Base-by-base conservation (phyloP, 2,888 invertebrate species). In the Rotaria macrura region DNA sequence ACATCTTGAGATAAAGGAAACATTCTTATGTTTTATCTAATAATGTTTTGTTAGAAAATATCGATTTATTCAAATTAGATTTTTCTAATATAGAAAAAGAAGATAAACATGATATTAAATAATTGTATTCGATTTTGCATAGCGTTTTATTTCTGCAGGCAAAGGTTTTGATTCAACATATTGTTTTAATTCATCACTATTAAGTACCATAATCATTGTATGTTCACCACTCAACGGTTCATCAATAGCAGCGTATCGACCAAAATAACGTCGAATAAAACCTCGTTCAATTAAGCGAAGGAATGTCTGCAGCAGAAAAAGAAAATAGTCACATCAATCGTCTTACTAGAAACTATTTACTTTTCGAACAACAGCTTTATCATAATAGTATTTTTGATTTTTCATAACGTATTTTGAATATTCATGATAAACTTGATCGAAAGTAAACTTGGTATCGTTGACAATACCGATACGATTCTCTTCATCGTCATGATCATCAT, bases 341-440 rank as follows among this genome's bases (percentile, higher is more conserved):
- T 47, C 14, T 47, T 47, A 12, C 14, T 47, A 47, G 6, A 52
- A 23, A 52, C 20, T 23, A 5, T 52, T 52, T 9, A 79, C 79
- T n/a, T 79, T 79, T 23, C 79, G 40, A 25, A 79, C 79, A 79
- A 79, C 79, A 14, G 25, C 79, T 79, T 79, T 79, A 79, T 79
- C 79, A 43, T 79, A 79, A n/a, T 43, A 79, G 6, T 79, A 79
- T 43, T 79, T 79, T 4, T 79, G 79, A 79, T 79, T 79, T 43
- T 79, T 79, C 14, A 79, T 20, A 5, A 79, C 43, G 43, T 79
- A 79, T 79, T 79, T 79, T 25, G 79, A 43, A 43, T 79, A 79
- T 79, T 79, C 79, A 43, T 79, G 40, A 79, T 79, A 79, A 25
- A 79, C 43, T 79, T 79, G 79, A 43, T 79, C 79, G 43, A 79